phyloP scores from a whole-genome alignment of 1,140 invertebrate genomes.

The Zaprionus camerounensis region DNA sequence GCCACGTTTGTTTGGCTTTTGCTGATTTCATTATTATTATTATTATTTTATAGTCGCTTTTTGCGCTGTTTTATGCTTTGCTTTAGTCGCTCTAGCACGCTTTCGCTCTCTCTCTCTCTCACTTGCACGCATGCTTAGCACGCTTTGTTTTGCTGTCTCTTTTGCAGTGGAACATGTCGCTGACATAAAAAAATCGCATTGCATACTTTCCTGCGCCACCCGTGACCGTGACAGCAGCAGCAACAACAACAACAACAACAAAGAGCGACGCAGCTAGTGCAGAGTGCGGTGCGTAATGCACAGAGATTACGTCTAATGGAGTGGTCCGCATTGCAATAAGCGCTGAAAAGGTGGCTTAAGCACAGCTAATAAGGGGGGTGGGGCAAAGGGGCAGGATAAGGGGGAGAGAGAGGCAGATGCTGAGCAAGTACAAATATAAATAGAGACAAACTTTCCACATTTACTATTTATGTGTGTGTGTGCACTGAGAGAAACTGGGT shows the following conservation, averaged over 20 bases:
- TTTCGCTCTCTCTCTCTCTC: neutral
- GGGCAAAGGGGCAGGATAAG: neutral
- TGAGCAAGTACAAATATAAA: conserved; percentile 7
- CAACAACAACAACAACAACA: neutral
- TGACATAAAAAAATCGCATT: conserved; percentile 47
- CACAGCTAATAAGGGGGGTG: neutral
- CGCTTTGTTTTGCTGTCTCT: neutral
- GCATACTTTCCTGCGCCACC: conserved; percentile 56
- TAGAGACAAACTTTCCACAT: neutral
- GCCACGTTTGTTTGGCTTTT: conserved; percentile 48
- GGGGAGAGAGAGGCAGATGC: neutral
- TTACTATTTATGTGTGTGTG: neutral
- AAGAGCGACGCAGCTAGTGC: neutral
- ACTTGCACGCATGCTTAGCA: neutral
- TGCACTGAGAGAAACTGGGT: neutral
- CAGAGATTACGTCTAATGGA: conserved; percentile 72
- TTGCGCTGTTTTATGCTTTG: conserved; percentile 40
- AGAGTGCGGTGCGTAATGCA: conserved; percentile 27
- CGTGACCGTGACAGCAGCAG: conserved; percentile 22
- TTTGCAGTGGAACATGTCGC: conserved; percentile 14
- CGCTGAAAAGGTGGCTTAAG: conserved; percentile 46
- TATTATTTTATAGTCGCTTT: conserved; percentile 63
- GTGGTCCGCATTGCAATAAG: conserved; percentile 43
- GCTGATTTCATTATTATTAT: conserved; percentile 68
- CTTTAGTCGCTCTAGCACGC: conserved; percentile 21